These are phyloP conservation scores for Epizoanthus ramosus DNA, from an alignment of 92 coral and sea anemone species.

Conservation along the genomic window DNA sequence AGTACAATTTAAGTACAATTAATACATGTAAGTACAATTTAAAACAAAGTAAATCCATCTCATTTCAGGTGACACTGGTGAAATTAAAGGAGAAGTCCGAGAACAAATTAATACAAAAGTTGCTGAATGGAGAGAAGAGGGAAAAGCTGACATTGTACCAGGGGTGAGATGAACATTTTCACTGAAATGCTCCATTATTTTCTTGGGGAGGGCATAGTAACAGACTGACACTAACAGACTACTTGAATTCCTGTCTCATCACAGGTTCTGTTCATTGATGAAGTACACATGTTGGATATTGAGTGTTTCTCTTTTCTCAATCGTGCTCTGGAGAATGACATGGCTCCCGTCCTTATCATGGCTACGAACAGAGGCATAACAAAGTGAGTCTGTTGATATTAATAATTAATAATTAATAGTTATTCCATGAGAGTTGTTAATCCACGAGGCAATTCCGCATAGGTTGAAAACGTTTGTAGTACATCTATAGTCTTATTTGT, in stretches of 20 bases:
- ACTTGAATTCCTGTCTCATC: not conserved
- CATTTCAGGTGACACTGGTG: conserved; percentile 91
- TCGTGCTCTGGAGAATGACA: conserved; percentile 97
- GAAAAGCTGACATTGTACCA: conserved; percentile 98
- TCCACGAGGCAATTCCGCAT: no score
- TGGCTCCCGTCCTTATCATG: conserved; percentile 98
- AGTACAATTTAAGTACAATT: no score
- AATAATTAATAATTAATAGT: no score
- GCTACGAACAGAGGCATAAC: conserved; percentile 99
- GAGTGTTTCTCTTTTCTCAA: conserved; percentile 98
- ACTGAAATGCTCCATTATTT: not conserved
- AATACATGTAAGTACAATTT: no score
- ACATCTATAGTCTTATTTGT: no score
- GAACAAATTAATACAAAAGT: conserved; percentile 98
- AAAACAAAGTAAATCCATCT: not conserved
- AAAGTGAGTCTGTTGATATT: conserved; percentile 60
- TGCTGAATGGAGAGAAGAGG: conserved; percentile 98
- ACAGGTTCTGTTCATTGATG: conserved; percentile 94
- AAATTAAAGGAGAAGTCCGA: conserved; percentile 93
- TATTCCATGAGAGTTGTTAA: no score
- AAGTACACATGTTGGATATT: conserved; percentile 99
- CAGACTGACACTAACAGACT: no score
- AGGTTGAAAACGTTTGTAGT: no score
- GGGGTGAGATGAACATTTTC: conserved; percentile 69
- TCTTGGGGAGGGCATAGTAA: no score